Percentiles rank a stretch among this genome's conserved stretches.
Evolutionary conservation across 2,888 invertebrate genomes (phyloP).

Genomic region (Cremastinae sp.): DNA sequence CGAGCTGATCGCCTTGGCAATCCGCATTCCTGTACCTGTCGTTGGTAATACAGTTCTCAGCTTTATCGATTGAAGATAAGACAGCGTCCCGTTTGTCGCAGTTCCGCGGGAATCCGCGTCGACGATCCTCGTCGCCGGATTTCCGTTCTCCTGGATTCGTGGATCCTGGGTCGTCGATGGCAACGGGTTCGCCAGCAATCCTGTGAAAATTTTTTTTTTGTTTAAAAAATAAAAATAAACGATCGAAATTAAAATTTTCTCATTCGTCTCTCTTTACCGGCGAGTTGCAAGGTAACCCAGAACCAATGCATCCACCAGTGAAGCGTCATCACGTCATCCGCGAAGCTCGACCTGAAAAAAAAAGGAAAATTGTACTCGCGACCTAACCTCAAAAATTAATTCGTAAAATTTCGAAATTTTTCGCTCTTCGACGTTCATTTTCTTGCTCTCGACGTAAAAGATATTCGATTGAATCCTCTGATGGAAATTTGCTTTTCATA

Average conservation of each 20-base stretch:
- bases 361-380: conserved; percentile 9
- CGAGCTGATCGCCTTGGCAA: conserved; percentile 73
- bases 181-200: conserved; percentile 69
- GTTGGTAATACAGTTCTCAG: too few relatives aligned
- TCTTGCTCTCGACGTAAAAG: too few relatives aligned
- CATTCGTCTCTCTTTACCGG: too few relatives aligned
- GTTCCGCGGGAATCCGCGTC: conserved; percentile 20
- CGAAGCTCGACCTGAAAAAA: conserved; percentile 62
- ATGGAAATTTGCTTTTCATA: too few relatives aligned
- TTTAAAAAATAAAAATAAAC: background rate
- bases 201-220: conserved; percentile 59
- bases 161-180: conserved; percentile 71
- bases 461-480: too few relatives aligned
- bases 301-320: conserved; percentile 96
- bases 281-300: conserved; percentile 86
- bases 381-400: too few relatives aligned
- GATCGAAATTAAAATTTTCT: too few relatives aligned
- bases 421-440: too few relatives aligned
- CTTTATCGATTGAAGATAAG: background rate
- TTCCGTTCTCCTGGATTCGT: conserved; percentile 33
- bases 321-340: conserved; percentile 87
- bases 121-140: conserved; percentile 17
- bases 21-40: conserved; percentile 64
- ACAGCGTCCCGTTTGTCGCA: background rate
- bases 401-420: too few relatives aligned